Conservation (phyloP, 2,113 vertebrate species). For the Callospermophilus lateralis region DNA sequence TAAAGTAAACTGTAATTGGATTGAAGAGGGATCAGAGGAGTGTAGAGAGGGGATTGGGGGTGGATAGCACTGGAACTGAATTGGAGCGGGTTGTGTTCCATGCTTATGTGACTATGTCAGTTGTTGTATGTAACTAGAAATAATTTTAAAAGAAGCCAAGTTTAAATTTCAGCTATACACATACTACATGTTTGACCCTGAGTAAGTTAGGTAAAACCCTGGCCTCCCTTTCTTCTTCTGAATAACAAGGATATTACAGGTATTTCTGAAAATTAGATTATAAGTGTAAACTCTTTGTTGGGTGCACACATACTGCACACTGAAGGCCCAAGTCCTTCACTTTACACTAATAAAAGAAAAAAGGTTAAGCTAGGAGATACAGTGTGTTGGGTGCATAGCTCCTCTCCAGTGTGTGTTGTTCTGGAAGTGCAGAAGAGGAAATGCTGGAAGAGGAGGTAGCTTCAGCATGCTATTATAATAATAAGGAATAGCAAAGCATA, state of each 20-base stretch:
- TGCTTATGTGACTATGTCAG: too few relatives aligned
- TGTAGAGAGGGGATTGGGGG: too few relatives aligned
- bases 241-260: not conserved
- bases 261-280: not conserved
- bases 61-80: too few relatives aligned
- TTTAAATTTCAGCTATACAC: not conserved
- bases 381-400: not conserved
- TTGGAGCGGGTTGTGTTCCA: too few relatives aligned
- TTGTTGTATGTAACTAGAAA: too few relatives aligned
- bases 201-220: not conserved
- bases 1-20: too few relatives aligned
- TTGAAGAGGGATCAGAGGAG: too few relatives aligned
- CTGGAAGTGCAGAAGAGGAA: too few relatives aligned
- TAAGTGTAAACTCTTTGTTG: not conserved
- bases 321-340: not conserved
- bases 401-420: not conserved
- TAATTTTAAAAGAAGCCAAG: not conserved
- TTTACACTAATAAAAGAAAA: not conserved
- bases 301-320: not conserved
- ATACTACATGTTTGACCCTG: not conserved
- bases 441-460: not conserved
- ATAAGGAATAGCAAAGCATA: not conserved
- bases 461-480: not conserved
- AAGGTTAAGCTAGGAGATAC: not conserved
- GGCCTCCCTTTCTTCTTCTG: not conserved